These are phyloP conservation scores for Taeniopygia guttata DNA, from an alignment of 2,797 vertebrate genomes.

Conservation along the genomic window DNA sequence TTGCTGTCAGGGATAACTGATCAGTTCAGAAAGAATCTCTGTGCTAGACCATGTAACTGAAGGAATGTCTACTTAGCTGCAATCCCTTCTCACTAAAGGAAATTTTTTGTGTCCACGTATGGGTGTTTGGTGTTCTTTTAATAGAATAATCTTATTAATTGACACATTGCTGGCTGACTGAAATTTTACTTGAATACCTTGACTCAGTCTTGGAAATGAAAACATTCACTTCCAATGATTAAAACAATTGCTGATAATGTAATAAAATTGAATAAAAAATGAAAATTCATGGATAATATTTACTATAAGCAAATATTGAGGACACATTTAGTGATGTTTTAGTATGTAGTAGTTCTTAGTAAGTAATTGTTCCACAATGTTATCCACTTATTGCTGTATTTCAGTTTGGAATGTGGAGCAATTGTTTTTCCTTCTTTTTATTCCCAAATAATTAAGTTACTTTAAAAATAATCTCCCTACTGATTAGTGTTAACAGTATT, in stretches of 20 bases:
- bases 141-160: background rate
- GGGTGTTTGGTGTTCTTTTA: background rate
- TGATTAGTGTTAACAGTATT: background rate
- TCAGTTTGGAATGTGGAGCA: background rate
- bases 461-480: background rate
- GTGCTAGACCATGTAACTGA: background rate
- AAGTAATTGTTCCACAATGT: background rate
- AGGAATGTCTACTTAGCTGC: background rate
- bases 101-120: background rate
- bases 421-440: background rate
- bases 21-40: background rate
- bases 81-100: background rate
- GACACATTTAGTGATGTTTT: background rate
- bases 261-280: background rate
- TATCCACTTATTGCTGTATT: background rate
- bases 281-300: background rate
- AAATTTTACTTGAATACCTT: background rate
- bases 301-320: background rate
- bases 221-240: background rate
- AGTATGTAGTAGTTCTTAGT: background rate
- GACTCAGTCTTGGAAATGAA: background rate
- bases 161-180: background rate
- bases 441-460: background rate
- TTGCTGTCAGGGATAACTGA: background rate
- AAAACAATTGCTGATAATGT: background rate